Percentiles rank a stretch among this genome's conserved stretches.
Conservation (phyloP, 2,888 invertebrate species). For the Hydropsyche betteni region DNA sequence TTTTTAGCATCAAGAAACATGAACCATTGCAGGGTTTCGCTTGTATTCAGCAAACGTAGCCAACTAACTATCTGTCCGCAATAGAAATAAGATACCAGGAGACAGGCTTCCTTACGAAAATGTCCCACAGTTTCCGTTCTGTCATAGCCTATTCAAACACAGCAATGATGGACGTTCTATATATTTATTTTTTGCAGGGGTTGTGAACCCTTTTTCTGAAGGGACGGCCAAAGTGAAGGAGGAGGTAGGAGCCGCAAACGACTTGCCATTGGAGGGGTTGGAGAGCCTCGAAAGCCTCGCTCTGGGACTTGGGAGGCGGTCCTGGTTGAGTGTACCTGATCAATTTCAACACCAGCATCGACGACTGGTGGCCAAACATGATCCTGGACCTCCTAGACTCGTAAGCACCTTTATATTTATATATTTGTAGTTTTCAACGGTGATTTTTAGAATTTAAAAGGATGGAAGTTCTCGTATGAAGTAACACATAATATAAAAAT, state of each 20-base stretch:
- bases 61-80: too few relatives aligned
- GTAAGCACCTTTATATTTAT: slow-evolving; percentile 56
- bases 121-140: too few relatives aligned
- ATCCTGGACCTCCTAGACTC: slow-evolving; percentile 58
- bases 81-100: too few relatives aligned
- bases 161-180: not conserved
- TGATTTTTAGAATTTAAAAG: too few relatives aligned
- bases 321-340: slow-evolving; percentile 43
- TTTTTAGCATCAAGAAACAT: too few relatives aligned
- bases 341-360: slow-evolving; percentile 45
- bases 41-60: too few relatives aligned
- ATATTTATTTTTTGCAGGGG: slow-evolving; percentile 8
- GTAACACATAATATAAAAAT: too few relatives aligned
- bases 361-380: slow-evolving; percentile 46
- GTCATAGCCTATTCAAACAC: too few relatives aligned
- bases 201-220: slow-evolving; percentile 19
- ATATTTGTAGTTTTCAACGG: not conserved
- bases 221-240: slow-evolving; percentile 24
- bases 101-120: too few relatives aligned
- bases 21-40: too few relatives aligned
- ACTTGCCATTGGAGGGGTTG: not conserved
- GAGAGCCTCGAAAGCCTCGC: slow-evolving; percentile 22
- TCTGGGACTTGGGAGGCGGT: slow-evolving; percentile 32
- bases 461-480: too few relatives aligned
- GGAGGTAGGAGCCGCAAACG: slow-evolving; percentile 14